These are phyloP conservation scores for Hemibates koningsi DNA, from an alignment of 2,113 vertebrate genomes.

Conservation along the genomic window DNA sequence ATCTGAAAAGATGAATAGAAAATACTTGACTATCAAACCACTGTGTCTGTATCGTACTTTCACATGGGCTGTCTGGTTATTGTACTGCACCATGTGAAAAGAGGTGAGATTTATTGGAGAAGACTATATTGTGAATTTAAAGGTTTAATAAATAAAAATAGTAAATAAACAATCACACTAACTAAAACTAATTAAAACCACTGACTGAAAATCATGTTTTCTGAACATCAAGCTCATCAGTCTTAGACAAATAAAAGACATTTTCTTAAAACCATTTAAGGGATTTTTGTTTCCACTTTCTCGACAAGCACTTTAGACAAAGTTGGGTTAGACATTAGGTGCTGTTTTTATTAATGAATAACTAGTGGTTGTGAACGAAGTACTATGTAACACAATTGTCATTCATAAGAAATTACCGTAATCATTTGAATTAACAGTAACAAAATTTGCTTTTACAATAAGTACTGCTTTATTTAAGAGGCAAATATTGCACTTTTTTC, in stretches of 20 bases:
- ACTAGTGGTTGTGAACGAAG: not conserved
- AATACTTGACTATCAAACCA: not conserved
- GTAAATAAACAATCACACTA: not conserved
- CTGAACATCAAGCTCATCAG: not conserved
- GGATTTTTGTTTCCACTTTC: not conserved
- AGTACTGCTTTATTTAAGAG: not conserved
- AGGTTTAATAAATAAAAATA: not conserved
- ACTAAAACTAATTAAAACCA: not conserved
- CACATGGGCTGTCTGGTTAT: not conserved
- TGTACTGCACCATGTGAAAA: not conserved
- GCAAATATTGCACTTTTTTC: not conserved
- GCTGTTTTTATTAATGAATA: not conserved
- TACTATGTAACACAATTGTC: not conserved
- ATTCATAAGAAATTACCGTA: not conserved
- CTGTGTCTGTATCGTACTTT: not conserved
- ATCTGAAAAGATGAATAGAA: not conserved
- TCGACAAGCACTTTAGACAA: not conserved
- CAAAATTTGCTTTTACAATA: not conserved
- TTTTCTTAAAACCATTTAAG: not conserved
- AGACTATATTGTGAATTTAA: not conserved
- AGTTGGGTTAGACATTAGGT: not conserved
- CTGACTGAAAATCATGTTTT: not conserved
- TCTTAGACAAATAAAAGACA: not conserved
- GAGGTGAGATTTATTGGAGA: not conserved
- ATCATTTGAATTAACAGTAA: not conserved